These are phyloP conservation scores for Diarsia rubi DNA, from an alignment of 2,888 invertebrate species.

Conservation along the genomic window DNA sequence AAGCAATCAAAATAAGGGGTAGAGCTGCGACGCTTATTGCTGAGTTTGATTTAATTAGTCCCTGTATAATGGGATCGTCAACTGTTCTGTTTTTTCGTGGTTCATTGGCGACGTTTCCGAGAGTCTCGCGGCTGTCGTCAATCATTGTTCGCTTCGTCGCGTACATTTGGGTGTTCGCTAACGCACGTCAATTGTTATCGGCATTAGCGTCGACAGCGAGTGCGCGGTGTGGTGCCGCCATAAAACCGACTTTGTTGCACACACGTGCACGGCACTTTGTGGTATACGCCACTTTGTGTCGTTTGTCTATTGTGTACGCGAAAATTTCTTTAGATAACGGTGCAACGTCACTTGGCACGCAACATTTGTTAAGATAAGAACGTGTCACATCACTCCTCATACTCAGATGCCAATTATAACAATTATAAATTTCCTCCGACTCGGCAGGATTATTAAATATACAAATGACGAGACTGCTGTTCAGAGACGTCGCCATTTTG, in stretches of 20 bases:
- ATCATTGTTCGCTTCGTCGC: constrained; percentile 55
- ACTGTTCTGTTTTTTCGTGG: constrained; percentile 74
- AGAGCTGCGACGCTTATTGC: constrained; percentile 76
- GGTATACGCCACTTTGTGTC: constrained; percentile 59
- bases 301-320: constrained; percentile 66
- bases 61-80: constrained; percentile 77
- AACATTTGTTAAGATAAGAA: constrained; percentile 59
- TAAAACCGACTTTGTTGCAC: constrained; percentile 58
- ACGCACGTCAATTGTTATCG: constrained; percentile 66
- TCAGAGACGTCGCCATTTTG: constrained; percentile 8
- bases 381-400: constrained; percentile 30
- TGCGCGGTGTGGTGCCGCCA: constrained; percentile 39
- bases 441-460: constrained; percentile 32
- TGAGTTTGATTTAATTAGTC: constrained; percentile 83
- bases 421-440: constrained; percentile 38
- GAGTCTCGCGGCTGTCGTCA: constrained; percentile 50
- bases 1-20: constrained; percentile 85
- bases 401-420: constrained; percentile 22
- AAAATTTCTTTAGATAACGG: constrained; percentile 66
- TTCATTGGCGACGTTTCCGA: constrained; percentile 40
- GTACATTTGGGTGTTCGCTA: constrained; percentile 46
- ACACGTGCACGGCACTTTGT: constrained; percentile 62
- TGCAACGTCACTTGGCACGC: constrained; percentile 52
- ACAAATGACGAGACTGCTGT: constrained; percentile 36
- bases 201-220: constrained; percentile 54